Evolutionary conservation across 1,140 invertebrate genomes (phyloP), one percentile per base, ranked within the genome.

Genomic region (Brachionus plicatilis): DNA sequence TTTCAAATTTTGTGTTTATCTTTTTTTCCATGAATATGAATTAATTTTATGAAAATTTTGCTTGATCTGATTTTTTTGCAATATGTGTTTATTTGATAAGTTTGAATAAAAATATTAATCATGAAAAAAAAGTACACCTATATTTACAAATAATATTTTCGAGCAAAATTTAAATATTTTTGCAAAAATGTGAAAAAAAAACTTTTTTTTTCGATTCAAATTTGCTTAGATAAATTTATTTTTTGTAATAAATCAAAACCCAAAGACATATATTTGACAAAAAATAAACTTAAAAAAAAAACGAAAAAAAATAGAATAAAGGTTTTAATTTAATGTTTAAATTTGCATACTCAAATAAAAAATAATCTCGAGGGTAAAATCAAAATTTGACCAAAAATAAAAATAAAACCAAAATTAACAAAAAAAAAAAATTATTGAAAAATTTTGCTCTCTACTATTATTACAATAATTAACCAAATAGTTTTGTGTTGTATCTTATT

Each of bases 381-480:
- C 11, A 43, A 43, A 41, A 72, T 20, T 43, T 43, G 17, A 43
- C 33, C 33, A 72, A 72, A 41, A 41, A 72, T 17, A 72, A 43
- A 72, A 20, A 41, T 27, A 27, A 27, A 27, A 12, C 29, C 37
- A 68, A 70, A 70, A 14, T 53, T n/a, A 53, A 60, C 17, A 60
- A 60, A 17, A 60, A 60, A 60, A 60, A 17, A 60, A 60, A 20
- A 60, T 8, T 27, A 20, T 60, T 17, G 1, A 60, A 60, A 50
- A 60, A 20, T 27, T 60, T 60, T 60, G 17, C 12, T 47, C 45
- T 24, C 33, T 53, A 53, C 47, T 53, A 45, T 72, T 72, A 72
- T 72, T 72, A 72, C 68, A 72, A 72, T 72, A 72, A 72, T 72
- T 72, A 72, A 72, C 68, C 9, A 72, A 72, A 72, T 41, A 41